Base-by-base conservation (phyloP, 2,888 invertebrate genomes). In the Lasioglossum calceatum region DNA sequence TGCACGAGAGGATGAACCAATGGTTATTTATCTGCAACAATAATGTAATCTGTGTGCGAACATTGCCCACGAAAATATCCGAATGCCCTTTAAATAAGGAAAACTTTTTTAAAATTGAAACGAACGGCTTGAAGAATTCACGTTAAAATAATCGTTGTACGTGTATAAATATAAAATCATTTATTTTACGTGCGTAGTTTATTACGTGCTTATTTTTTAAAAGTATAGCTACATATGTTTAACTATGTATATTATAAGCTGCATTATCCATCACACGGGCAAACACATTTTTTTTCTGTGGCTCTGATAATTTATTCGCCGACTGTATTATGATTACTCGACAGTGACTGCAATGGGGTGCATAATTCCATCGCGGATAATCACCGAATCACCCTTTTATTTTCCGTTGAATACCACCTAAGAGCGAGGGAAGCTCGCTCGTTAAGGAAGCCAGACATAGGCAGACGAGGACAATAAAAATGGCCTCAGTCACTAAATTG, bases 401-500 rank as follows among this genome's bases (percentile, higher is more conserved):
- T 39, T n/a, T 36, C 39, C 8, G 70, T 23, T n/a, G 42, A 70
- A 39, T 23, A 42, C 19, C 12, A 4, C 1, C 23, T 4, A 70
- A 70, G 23, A 42, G 10, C 61, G 5, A 23, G 19, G n/a, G 61
- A 44, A 77, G 50, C 50, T 70, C 10, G 54, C 12, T 78, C 27
- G 77, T 39, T 36, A 32, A 44, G 10, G 19, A 39, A 70, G 19
- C 10, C 54, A 70, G 19, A n/a, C n/a, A 73, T 50, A 78, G 77
- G 44, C 70, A 44, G 78, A 71, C 47, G 70, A 71, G 75, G 36
- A 71, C 70, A 74, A 71, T 85, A 76, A 84, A 87, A 87, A 81
- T 70, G 64, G 58, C 54, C 32, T 19, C 58, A 36, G 71, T 79
- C 67, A 73, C 77, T 32, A 71, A 84, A 84, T 84, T 82, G 80